Percentiles rank a stretch among this genome's conserved stretches.
Conservation (phyloP, 2,113 vertebrate species). For the Sturnira hondurensis region DNA sequence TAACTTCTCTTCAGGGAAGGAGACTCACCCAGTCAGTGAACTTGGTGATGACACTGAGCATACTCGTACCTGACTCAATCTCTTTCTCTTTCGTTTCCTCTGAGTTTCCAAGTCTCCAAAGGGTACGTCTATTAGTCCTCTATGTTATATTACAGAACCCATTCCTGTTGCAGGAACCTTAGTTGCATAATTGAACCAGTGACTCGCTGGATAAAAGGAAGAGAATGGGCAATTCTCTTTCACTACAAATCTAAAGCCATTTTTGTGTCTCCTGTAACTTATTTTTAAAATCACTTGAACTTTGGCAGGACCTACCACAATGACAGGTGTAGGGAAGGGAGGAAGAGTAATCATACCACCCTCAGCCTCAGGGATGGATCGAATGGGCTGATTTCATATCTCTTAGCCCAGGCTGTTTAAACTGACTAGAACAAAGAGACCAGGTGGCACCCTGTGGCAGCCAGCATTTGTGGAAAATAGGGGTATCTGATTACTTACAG, state of each 20-base stretch:
- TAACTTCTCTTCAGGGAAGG: background rate
- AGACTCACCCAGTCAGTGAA: background rate
- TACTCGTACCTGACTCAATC: background rate
- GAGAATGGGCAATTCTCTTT: background rate
- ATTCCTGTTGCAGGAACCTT: background rate
- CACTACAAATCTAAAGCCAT: background rate
- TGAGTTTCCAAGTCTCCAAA: background rate
- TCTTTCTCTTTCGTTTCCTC: background rate
- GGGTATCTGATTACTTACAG: conserved; percentile 4
- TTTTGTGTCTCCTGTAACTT: background rate
- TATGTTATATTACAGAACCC: background rate
- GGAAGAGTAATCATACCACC: background rate
- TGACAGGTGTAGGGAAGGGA: background rate
- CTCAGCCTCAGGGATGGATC: background rate
- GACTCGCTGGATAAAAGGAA: background rate
- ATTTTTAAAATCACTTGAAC: background rate
- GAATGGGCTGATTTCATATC: background rate
- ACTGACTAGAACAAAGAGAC: background rate
- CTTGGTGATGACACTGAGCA: background rate
- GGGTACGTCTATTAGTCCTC: background rate
- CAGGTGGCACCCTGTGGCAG: background rate
- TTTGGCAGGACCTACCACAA: background rate
- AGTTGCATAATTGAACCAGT: background rate
- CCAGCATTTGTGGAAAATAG: background rate
- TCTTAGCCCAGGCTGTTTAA: background rate